Base-by-base conservation (phyloP, 2,113 vertebrate species). In the Gorsachius goisagi region DNA sequence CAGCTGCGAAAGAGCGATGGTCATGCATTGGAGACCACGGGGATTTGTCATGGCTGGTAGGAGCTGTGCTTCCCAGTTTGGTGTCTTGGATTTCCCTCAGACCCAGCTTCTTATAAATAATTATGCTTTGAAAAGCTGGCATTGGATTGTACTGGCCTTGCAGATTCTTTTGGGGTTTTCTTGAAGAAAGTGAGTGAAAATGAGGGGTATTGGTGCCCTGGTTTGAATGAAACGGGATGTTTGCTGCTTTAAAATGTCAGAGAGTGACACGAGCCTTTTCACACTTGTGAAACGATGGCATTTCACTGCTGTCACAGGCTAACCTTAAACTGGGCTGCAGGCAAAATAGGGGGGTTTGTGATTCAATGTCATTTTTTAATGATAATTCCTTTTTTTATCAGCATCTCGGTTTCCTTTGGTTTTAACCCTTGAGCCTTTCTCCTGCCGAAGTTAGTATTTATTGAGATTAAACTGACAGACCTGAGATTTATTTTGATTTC, bases 141-240 rank as follows among this genome's bases (percentile, higher is more conserved):
- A 4, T 16, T 67, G 47, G 12, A 18, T 63, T 6, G 4, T 23
- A 23, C 41, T 41, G 52, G 21, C 35, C n/a, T 85, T 74, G 21
- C 44, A 64, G n/a, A 21, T 66, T 59, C 63, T 55, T 77, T 19
- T 20, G 20, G 16, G 22, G 2, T 15, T 89, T 93, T 58, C 26
- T 30, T 60, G 49, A 50, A 35, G 50, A 22, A 74, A 76, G 37
- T 21, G 22, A 53, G 52, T 35, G 79, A 52, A 60, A 47, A 53
- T 22, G 17, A 44, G 59, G 11, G 56, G 63, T 33, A 15, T 12
- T n/a, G 19, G 4, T 72, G 22, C 32, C 58, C 37, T 59, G 32
- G 7, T 27, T 50, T 3, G 52, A 13, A 28, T 69, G 45, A 88
- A 78, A 39, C 0, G 0, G 37, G 77, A 52, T 5, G 4, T 55